Evolutionary conservation across 2,888 invertebrate species (phyloP), one percentile per base, ranked within the genome.

Genomic region (Lottia scabra): DNA sequence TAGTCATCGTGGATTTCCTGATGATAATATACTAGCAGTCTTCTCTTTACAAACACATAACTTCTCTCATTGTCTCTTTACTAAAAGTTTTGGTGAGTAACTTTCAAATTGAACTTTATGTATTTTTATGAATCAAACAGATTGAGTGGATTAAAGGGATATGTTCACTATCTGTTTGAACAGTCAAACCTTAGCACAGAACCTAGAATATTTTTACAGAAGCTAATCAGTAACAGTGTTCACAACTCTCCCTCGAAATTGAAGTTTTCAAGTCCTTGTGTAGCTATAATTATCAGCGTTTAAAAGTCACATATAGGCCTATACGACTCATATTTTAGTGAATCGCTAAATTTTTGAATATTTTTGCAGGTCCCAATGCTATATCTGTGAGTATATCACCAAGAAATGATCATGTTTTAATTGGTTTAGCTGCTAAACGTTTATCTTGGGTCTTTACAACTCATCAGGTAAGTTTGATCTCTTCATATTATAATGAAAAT

Each of bases 311-410:
- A n/a, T n/a, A n/a, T n/a, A n/a, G n/a, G n/a, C n/a, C n/a, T n/a
- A n/a, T n/a, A n/a, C n/a, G n/a, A n/a, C n/a, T n/a, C n/a, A n/a
- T n/a, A n/a, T n/a, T n/a, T n/a, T n/a, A n/a, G n/a, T n/a, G n/a
- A n/a, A n/a, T n/a, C n/a, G n/a, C n/a, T n/a, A n/a, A n/a, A n/a
- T 56, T 45, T 19, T n/a, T 16, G 48, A 23, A 30, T 27, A 69
- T 27, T 63, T 13, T 79, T 80, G 12, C 78, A 89, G 94, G 94
- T 84, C 94, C 94, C 83, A 93, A 94, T 88, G 95, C 95, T 1
- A 94, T 96, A 67, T 95, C 95, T 0, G 94, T 96, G 62, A 95
- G 95, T 75, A 91, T 96, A 78, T 95, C 95, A n/a, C 95, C 96
- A 1, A 92, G 94, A 16, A 93, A 93, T 78, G 92, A 94, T 38